These are phyloP conservation scores for Moxostoma hubbsi DNA, from an alignment of 2,797 vertebrate genomes.

Conservation along the genomic window DNA sequence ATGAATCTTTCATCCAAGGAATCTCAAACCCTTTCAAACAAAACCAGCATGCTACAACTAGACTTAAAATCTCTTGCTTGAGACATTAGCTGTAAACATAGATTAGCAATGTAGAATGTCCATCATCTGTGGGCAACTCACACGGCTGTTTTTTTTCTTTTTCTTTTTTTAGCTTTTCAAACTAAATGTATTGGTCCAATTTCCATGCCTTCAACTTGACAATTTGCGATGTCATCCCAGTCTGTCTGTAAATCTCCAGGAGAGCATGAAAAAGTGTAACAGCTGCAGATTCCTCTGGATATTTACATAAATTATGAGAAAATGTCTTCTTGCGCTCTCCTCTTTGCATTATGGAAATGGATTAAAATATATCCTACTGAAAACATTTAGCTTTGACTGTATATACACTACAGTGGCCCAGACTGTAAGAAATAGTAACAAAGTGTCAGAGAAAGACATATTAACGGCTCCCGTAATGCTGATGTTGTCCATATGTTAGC, in stretches of 20 bases:
- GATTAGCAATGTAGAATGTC: constrained; percentile 31
- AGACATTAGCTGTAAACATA: constrained; percentile 51
- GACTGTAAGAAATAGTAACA: constrained; percentile 82
- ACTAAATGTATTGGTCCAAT: neutral
- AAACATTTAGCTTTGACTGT: constrained; percentile 83
- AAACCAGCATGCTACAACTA: constrained; percentile 2
- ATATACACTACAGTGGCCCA: constrained; percentile 81
- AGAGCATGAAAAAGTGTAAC: constrained; percentile 69
- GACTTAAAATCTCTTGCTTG: constrained; percentile 16
- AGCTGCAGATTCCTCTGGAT: constrained; percentile 68
- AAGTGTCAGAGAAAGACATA: constrained; percentile 78
- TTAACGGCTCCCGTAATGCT: constrained; percentile 72
- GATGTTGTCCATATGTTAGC: constrained; percentile 82
- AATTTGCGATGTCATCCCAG: constrained; percentile 58
- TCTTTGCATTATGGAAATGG: constrained; percentile 74
- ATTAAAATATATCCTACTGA: constrained; percentile 80
- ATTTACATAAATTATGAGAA: constrained; percentile 72
- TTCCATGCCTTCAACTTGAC: constrained; percentile 26
- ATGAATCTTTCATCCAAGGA: constrained; percentile 64
- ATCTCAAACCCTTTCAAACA: constrained; percentile 33
- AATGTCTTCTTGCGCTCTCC: constrained; percentile 50
- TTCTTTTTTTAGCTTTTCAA: neutral
- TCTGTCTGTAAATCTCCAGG: constrained; percentile 66
- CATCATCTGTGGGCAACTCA: neutral
- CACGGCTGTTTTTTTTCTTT: no score